Evolutionary conservation across 2,113 vertebrate species (phyloP), one percentile per base, ranked within the genome.

Genomic region (Apteryx mantelli): DNA sequence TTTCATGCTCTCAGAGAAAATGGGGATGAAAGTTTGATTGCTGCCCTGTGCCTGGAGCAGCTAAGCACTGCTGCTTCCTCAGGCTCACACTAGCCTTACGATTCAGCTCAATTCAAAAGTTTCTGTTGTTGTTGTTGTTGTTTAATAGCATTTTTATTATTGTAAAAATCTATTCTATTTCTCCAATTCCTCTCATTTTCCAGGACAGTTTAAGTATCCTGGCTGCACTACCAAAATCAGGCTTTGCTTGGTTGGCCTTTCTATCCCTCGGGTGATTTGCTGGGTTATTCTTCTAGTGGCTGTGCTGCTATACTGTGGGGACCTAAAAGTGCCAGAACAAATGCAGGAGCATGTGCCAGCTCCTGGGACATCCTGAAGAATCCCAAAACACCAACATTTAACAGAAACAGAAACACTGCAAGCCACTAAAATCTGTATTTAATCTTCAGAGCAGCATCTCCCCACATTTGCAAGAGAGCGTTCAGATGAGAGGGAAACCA

Each of bases 371-470:
- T 3, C 5, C 66, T 92, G 78, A 69, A 75, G 46, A 87, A 91
- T 91, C 79, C 68, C 9, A 2, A 94, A 94, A 82, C 11, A 5
- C 65, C 86, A 93, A 44, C 20, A 58, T 68, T 93, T 97, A 89
- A 91, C 94, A 95, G 89, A 75, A 91, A 94, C 32, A 58, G 91
- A 80, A 90, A 91, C 14, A 77, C 89, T 95, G 66, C n/a, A 91
- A 88, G 16, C 50, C 89, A 75, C 75, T 86, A 71, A 93, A 95
- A 94, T 95, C 91, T 97, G 95, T 70, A 16, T 95, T 95, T 66
- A 96, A 96, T 96, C 89, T 95, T n/a, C 50, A 66, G 21, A 93
- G 82, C 25, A 82, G 38, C 64, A 82, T 73, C 60, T 97, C 78
- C 86, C 58, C n/a, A 81, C 15, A 60, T 16, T 95, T 81, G 38